Evolutionary conservation across 2,888 invertebrate species (phyloP), one percentile per base, ranked within the genome.

Genomic region (Cephus sareptanus): DNA sequence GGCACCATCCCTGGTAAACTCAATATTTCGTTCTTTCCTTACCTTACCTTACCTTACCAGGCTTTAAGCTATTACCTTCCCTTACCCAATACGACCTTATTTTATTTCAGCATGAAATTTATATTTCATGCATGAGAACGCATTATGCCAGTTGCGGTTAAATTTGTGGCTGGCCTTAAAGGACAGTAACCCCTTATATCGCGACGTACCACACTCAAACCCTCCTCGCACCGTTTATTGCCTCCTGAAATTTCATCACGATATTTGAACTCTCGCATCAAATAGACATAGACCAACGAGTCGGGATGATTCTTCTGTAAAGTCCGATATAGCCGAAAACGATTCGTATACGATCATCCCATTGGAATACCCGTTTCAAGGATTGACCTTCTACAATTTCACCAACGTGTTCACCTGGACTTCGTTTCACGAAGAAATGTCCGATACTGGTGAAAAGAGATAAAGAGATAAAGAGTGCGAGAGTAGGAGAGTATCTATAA

Each of bases 1-100:
- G 77, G 77, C 79, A 69, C 76, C 31, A 33, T 69, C n/a, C 70
- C 75, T 75, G 34, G 73, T 73, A 79, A 81, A 80, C 74, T 79
- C 76, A 73, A 81, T 81, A 80, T 74, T 71, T 76, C 75, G 73
- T 30, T 73, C 74, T 75, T 75, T 34, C 73, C 74, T 76, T 71
- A 69, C 78, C 79, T 74, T 75, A 69, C 78, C 35, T 35, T 12
- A 35, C 35, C 40, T 74, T 75, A 56, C 69, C 68, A 40, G 40
- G 40, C 40, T 40, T 40, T 23, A 40, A 40, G 40, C 40, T 40
- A 30, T 34, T 74, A 35, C 35, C 15, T 74, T 74, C 33, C 74
- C 35, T 74, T 35, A 35, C 74, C 34, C 74, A 35, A 74, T 74
- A 74, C 35, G 35, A 74, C 74, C 74, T 74, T 74, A 74, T 74